Percentiles rank a stretch among this genome's conserved stretches.
phyloP scores from a whole-genome alignment of 2,113 vertebrate species.

The Uropsilus gracilis region DNA sequence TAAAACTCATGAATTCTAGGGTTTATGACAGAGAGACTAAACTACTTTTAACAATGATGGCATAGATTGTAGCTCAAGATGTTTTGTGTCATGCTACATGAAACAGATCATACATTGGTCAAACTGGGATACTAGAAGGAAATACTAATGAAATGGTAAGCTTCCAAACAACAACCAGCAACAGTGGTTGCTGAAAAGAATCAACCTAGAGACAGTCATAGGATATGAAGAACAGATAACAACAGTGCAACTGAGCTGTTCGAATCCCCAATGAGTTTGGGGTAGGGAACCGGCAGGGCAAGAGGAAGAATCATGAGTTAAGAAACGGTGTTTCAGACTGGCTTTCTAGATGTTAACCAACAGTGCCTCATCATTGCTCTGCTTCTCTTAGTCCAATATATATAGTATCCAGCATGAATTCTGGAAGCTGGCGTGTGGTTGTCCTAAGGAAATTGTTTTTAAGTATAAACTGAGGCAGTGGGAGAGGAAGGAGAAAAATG shows the following conservation, averaged over 20 bases:
- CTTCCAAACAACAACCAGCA: constrained; percentile 36
- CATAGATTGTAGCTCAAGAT: constrained; percentile 6
- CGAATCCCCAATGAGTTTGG: not conserved
- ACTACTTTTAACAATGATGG: constrained; percentile 59
- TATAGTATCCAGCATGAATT: not conserved
- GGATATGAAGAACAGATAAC: constrained; percentile 2
- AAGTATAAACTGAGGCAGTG: not conserved
- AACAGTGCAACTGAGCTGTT: not conserved
- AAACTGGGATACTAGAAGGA: constrained; percentile 43
- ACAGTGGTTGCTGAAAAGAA: constrained; percentile 2
- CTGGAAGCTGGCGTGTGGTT: not conserved
- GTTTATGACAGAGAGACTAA: constrained; percentile 61
- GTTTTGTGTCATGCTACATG: not conserved
- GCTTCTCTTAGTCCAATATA: not conserved
- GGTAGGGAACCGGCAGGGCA: not conserved
- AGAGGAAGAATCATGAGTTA: not conserved
- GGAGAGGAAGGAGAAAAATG: not conserved
- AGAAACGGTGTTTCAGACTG: not conserved
- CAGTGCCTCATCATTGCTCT: not conserved
- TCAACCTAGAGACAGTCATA: not conserved
- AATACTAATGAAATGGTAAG: constrained; percentile 51
- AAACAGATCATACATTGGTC: constrained; percentile 43
- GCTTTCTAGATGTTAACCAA: not conserved
- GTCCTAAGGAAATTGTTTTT: not conserved
- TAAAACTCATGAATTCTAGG: constrained; percentile 65